Percentiles rank a stretch among this genome's conserved stretches.
Conservation (phyloP, 1,140 invertebrate genomes). For the Augochlora pura region DNA sequence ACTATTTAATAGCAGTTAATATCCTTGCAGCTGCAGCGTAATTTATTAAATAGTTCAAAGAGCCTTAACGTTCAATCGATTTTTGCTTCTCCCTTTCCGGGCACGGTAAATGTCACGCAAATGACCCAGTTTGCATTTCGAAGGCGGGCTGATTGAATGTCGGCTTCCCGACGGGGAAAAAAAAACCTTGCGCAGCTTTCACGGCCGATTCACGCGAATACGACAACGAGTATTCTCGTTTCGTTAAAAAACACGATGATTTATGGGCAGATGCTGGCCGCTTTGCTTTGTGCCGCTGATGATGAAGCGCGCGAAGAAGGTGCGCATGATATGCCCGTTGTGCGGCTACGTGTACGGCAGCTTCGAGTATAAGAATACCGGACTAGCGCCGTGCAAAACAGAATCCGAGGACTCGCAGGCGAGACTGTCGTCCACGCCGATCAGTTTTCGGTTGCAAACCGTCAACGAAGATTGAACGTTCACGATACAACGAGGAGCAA, state of each 20-base stretch:
- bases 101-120: too few relatives aligned
- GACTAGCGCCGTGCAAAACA: constrained; percentile 31
- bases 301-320: constrained; percentile 47
- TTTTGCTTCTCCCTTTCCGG: too few relatives aligned
- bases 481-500: not conserved
- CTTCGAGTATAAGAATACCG: constrained; percentile 34
- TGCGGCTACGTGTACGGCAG: constrained; percentile 43
- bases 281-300: constrained; percentile 52
- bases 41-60: too few relatives aligned
- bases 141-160: too few relatives aligned
- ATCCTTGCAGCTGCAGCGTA: too few relatives aligned
- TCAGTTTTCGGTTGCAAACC: constrained; percentile 16
- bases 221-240: not conserved
- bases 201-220: not conserved
- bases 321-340: constrained; percentile 42
- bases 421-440: constrained; percentile 17
- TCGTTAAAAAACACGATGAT: not conserved
- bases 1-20: too few relatives aligned
- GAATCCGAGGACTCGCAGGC: constrained; percentile 30
- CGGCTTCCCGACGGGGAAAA: too few relatives aligned
- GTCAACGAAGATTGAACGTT: constrained; percentile 10
- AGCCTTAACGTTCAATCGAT: too few relatives aligned
- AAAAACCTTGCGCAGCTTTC: too few relatives aligned
- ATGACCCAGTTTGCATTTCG: too few relatives aligned
- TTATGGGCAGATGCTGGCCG: constrained; percentile 38